Conservation (phyloP, 2,888 invertebrate genomes). For the Rhagium mordax region DNA sequence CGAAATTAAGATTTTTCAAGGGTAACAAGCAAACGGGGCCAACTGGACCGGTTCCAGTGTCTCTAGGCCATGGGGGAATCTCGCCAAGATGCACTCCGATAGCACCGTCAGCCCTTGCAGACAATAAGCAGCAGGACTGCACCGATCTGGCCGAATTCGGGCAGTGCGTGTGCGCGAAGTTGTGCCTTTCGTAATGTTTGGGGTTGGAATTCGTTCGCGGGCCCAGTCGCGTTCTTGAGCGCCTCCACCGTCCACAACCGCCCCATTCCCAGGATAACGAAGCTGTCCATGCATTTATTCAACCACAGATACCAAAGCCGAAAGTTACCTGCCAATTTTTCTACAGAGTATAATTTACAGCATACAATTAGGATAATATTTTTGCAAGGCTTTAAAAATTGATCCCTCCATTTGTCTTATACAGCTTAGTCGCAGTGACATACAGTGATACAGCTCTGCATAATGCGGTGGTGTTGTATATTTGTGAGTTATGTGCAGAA, state of each 20-base stretch:
- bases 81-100: slow-evolving; percentile 6
- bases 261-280: slow-evolving; percentile 20
- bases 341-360: not conserved
- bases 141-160: not conserved
- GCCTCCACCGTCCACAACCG: slow-evolving; percentile 36
- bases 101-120: slow-evolving; percentile 14
- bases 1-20: not conserved
- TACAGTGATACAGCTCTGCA: slow-evolving; percentile 33
- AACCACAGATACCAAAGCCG: not conserved
- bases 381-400: not conserved
- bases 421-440: slow-evolving; percentile 38
- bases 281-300: slow-evolving; percentile 10
- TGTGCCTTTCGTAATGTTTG: slow-evolving; percentile 18
- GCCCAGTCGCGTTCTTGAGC: slow-evolving; percentile 38
- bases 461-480: slow-evolving; percentile 33
- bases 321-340: slow-evolving; percentile 4
- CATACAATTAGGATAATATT: not conserved
- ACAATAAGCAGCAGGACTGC: slow-evolving; percentile 18
- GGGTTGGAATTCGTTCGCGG: slow-evolving; percentile 21
- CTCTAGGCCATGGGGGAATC: not conserved
- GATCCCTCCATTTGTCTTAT: not conserved
- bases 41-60: slow-evolving; percentile 14
- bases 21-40: not conserved
- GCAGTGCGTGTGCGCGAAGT: slow-evolving; percentile 35
- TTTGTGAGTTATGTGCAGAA: slow-evolving; percentile 25